Conservation (phyloP, 2,888 invertebrate genomes). For the Tetranychus truncatus region DNA sequence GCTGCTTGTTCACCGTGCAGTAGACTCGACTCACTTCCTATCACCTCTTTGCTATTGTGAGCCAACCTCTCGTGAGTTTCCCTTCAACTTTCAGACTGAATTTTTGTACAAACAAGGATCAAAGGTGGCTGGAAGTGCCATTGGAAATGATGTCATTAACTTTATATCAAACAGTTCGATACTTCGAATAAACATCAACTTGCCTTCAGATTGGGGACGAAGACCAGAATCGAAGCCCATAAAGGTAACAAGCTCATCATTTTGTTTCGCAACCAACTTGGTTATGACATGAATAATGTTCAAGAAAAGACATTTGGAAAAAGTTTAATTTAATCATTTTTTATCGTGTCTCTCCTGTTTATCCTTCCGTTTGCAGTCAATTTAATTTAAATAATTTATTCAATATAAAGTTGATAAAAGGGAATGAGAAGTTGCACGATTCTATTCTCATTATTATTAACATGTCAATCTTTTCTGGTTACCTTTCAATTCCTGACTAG, state of each 20-base stretch:
- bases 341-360: too few relatives aligned
- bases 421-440: too few relatives aligned
- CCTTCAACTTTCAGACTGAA: conserved; percentile 2
- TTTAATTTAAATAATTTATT: too few relatives aligned
- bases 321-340: too few relatives aligned
- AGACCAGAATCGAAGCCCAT: conserved; percentile 8
- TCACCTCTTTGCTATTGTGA: conserved; percentile 34
- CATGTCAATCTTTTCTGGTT: too few relatives aligned
- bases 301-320: too few relatives aligned
- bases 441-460: too few relatives aligned
- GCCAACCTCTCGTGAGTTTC: background rate
- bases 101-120: background rate
- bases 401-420: too few relatives aligned
- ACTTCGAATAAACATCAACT: background rate
- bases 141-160: background rate
- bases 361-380: too few relatives aligned
- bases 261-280: too few relatives aligned
- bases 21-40: conserved; percentile 70
- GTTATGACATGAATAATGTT: too few relatives aligned
- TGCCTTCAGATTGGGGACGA: conserved; percentile 8
- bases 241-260: background rate
- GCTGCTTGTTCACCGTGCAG: conserved; percentile 62
- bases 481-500: too few relatives aligned
- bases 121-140: background rate
- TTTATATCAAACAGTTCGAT: background rate